A percentile compares a stretch with the other conserved stretches of the same genome.
Conservation (phyloP, 2,888 invertebrate genomes). For the Leptothorax acervorum region DNA sequence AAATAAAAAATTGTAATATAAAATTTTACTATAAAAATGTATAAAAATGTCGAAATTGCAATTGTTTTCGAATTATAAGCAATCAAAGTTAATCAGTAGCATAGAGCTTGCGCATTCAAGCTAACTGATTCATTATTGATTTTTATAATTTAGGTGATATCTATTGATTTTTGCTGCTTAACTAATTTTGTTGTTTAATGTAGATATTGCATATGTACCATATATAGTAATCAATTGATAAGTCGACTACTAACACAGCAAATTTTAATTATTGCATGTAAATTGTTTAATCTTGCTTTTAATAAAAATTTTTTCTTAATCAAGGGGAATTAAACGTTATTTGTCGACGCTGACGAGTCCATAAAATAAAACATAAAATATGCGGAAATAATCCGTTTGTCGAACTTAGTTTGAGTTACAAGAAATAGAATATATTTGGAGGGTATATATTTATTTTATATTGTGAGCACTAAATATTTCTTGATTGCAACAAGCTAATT, state of each 20-base stretch:
- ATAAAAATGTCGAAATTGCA: neutral
- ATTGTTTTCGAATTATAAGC: neutral
- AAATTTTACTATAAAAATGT: neutral
- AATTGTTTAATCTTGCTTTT: conserved; percentile 13
- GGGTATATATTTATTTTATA: neutral
- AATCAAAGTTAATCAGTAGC: neutral
- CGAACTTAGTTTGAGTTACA: neutral
- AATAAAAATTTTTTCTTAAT: conserved; percentile 3
- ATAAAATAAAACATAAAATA: neutral
- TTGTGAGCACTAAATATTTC: neutral
- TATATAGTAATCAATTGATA: neutral
- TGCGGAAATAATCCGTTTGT: neutral
- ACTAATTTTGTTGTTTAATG: neutral
- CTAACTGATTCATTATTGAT: neutral
- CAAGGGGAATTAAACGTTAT: neutral
- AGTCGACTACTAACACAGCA: neutral
- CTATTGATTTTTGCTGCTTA: neutral
- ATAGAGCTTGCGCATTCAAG: neutral
- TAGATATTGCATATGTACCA: neutral
- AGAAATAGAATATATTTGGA: neutral
- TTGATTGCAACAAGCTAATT: neutral
- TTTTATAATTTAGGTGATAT: neutral
- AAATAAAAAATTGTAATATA: neutral
- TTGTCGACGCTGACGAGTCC: neutral
- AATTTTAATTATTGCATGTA: neutral